Base-by-base conservation (phyloP, 2,797 vertebrate species). In the Poeciliopsis presidionis region DNA sequence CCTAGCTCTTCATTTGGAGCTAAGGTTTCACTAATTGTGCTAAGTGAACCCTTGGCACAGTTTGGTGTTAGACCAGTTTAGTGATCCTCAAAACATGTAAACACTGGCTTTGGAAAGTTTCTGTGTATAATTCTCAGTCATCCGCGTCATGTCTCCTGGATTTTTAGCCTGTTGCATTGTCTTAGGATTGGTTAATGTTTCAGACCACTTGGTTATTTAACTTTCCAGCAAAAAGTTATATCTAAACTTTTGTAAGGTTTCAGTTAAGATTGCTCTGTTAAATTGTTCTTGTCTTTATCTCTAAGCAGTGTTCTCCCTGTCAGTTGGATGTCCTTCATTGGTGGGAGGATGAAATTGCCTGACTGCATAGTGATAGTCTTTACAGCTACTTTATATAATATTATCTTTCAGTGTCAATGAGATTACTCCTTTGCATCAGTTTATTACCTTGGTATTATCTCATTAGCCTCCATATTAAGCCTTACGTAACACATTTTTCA, bases 301-400 rank as follows among this genome's bases (percentile, higher is more conserved):
- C 30, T 16, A 7, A 57, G 67, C 1, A 49, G 25, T 67, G 22
- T 0, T 55, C 3, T 72, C 20, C 28, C 45, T 57, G 22, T 1
- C 2, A 76, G 43, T 53, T 67, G 22, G 18, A 8, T 59, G 71
- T 16, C 51, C 43, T 81, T n/a, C n/a, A 36, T 43, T 22, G 63
- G 63, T 67, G 82, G 51, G 55, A 12, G 78, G 57, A 84, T 51
- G 72, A 33, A 4, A 1, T 30, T 14, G 51, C 18, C 46, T 65
- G 25, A n/a, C 14, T 77, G 55, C 45, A 85, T 83, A 81, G 73
- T 72, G n/a, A 82, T 12, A 11, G 45, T 2, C 0, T 81, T 81
- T 59, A 74, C 7, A 84, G 53, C n/a, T 76, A n/a, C 53, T 63
- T 57, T 67, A 74, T 72, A 8, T 69, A 69, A 59, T 51, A 67